phyloP scores from a whole-genome alignment of 2,888 invertebrate genomes.

The Erebia epiphron region DNA sequence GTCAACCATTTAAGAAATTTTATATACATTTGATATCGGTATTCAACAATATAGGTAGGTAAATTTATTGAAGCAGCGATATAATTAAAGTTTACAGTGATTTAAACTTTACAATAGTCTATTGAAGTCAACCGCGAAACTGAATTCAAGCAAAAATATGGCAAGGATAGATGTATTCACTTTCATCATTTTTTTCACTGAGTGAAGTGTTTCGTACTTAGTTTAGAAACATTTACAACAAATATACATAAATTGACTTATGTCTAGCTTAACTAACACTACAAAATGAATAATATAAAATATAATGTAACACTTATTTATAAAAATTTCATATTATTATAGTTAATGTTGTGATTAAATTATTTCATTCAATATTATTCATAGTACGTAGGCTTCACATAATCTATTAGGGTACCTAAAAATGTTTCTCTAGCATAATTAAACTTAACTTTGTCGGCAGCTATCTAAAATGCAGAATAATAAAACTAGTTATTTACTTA shows the following conservation, averaged over 20 bases:
- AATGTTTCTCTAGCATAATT: no score
- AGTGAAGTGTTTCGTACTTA: slow-evolving; percentile 28
- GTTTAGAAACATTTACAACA: slow-evolving; percentile 41
- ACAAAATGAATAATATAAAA: slow-evolving; percentile 52
- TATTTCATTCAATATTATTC: slow-evolving; percentile 54
- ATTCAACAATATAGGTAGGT: neutral
- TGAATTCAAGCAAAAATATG: neutral
- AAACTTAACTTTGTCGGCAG: no score
- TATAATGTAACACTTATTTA: slow-evolving; percentile 40
- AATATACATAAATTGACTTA: slow-evolving; percentile 46
- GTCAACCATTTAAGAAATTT: slow-evolving; percentile 23
- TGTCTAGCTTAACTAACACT: slow-evolving; percentile 49
- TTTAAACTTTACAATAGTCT: neutral
- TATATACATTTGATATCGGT: slow-evolving; percentile 26
- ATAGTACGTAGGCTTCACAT: no score
- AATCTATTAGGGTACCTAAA: no score
- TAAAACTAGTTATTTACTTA: no score
- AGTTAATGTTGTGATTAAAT: slow-evolving; percentile 50
- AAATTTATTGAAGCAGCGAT: neutral
- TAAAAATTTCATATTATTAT: slow-evolving; percentile 47
- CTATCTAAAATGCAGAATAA: no score
- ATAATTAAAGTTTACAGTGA: neutral
- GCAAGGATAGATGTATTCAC: neutral
- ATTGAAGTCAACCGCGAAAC: neutral
- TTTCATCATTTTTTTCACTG: neutral